A percentile compares a stretch with the other conserved stretches of the same genome.
Conservation (phyloP, 1,140 invertebrate genomes). For the Thrips palmi region DNA sequence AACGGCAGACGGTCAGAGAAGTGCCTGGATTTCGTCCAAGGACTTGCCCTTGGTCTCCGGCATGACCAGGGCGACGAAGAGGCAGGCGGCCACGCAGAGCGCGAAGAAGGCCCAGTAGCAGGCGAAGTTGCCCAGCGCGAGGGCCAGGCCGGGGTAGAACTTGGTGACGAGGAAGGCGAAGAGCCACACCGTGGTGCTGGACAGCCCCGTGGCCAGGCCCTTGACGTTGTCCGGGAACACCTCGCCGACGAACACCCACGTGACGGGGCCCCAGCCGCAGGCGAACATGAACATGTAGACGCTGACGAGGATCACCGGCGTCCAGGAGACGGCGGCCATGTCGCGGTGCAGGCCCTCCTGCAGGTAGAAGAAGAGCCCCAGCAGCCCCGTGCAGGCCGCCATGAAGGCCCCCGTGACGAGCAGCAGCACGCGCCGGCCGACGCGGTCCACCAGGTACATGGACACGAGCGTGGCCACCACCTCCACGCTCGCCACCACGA, state of each 20-base stretch:
- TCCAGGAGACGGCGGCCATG: conserved; percentile 34
- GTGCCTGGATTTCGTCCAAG: conserved; percentile 53
- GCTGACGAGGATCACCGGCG: conserved; percentile 51
- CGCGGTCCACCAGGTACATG: conserved; percentile 39
- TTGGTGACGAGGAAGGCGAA: conserved; percentile 31
- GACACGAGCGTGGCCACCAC: too few species aligned
- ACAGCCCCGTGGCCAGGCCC: conserved; percentile 27
- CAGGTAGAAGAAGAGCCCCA: conserved; percentile 45
- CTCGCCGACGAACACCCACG: conserved; percentile 22
- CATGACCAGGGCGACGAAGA: conserved; percentile 40
- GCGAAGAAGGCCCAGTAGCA: conserved; percentile 38
- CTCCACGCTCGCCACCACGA: too few species aligned
- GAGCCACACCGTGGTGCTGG: conserved; percentile 31
- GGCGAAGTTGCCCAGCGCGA: conserved; percentile 26
- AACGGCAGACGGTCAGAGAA: too few species aligned
- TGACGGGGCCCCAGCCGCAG: conserved; percentile 22
- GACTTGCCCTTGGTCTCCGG: conserved; percentile 63
- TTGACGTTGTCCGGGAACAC: conserved; percentile 28
- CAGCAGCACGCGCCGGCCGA: conserved; percentile 52
- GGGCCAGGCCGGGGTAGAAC: conserved; percentile 26
- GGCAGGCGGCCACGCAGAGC: conserved; percentile 26
- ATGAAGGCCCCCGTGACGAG: conserved; percentile 40
- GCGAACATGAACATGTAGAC: conserved; percentile 41
- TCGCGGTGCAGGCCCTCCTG: conserved; percentile 27
- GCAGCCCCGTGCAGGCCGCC: conserved; percentile 34